Evolutionary conservation across 2,113 vertebrate genomes (phyloP).

Genomic region (Gymnogyps californianus): DNA sequence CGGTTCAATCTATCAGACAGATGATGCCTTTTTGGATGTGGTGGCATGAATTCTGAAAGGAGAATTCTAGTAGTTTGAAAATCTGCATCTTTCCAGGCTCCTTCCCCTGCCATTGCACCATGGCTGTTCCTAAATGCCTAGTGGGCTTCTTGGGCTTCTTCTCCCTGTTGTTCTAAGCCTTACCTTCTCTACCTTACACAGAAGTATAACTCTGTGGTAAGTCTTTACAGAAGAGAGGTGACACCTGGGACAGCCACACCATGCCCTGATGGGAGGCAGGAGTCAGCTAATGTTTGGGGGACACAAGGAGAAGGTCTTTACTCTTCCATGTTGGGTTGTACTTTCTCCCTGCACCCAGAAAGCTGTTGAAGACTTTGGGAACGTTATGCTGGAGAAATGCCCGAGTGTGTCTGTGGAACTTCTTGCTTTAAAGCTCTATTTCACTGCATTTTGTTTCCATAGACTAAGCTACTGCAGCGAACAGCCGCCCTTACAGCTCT

Average conservation of each 20-base stretch:
- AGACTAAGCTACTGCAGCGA: neutral
- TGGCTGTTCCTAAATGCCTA: neutral
- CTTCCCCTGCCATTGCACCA: neutral
- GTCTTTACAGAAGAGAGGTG: neutral
- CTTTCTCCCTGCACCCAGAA: neutral
- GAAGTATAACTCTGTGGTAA: neutral
- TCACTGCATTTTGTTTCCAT: neutral
- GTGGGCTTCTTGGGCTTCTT: neutral
- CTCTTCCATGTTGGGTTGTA: neutral
- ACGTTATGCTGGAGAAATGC: neutral
- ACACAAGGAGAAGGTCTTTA: neutral
- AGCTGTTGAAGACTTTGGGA: neutral
- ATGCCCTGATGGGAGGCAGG: neutral
- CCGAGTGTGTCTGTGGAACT: neutral
- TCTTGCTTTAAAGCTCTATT: neutral
- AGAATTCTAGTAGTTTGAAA: neutral
- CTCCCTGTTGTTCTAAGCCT: neutral
- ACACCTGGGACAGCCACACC: neutral
- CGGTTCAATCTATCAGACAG: neutral
- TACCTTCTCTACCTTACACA: neutral
- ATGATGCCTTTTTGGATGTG: neutral
- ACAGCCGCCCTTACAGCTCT: neutral
- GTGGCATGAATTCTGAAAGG: neutral
- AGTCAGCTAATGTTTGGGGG: neutral
- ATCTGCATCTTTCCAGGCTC: neutral